Base-by-base conservation (phyloP, 2,797 vertebrate genomes). In the Loriculus beryllinus region DNA sequence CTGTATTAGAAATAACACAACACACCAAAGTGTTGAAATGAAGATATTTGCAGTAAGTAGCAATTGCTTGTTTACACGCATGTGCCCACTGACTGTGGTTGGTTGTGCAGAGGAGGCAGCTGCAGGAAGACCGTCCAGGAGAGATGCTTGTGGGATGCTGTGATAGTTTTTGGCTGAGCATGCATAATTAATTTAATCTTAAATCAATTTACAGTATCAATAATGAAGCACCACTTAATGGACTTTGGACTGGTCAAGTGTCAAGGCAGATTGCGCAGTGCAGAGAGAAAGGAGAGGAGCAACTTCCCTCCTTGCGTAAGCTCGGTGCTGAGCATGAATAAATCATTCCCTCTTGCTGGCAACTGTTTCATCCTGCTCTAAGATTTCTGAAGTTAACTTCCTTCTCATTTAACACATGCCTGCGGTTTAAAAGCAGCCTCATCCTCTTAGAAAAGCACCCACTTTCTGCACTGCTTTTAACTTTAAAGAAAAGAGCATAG, bases 171-270 rank as follows among this genome's bases (percentile, higher is more conserved):
- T 79, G 91, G 40, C 81, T 72, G 67, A 82, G 56, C 60, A 87
- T 92, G 59, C 76, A 95, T 93, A 95, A 96, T 97, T 97, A 71
- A 96, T 96, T 95, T 83, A 42, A 87, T 93, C 85, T 92, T 62
- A 94, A 97, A 96, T 97, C 97, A 95, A 93, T 97, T 94, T 96
- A 89, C 91, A 57, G 16, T 91, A 93, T 97, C 97, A 97, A 97
- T 98, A 98, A 97, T 97, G 89, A 69, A 98, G 94, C 78, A 82
- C 35, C 49, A 84, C 56, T 86, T 97, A 97, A 97, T 96, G 97
- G 96, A 75, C 93, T 97, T 91, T 88, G 6, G 22, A 75, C 76
- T 96, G 93, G 93, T 80, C 95, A 81, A 70, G 95, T 69, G 88
- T 94, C 70, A 52, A 67, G 81, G 93, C 79, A 72, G 71, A 93